Evolutionary conservation across 1,140 invertebrate genomes (phyloP).

Genomic region (Pygmarrhopalites habei): DNA sequence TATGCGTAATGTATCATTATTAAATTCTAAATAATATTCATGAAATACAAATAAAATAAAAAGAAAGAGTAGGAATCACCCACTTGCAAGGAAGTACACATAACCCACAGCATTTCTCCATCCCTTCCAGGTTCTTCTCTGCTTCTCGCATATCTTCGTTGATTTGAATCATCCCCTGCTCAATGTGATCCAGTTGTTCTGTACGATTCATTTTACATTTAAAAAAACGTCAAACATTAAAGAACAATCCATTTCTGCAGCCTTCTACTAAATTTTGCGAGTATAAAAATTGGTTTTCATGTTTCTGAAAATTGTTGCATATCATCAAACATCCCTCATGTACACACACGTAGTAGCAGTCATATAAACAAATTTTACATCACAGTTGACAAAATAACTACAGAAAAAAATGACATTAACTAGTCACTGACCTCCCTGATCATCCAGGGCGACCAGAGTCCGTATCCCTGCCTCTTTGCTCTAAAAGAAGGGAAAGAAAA

Average conservation of each 20-base stretch:
- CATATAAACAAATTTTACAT: too few relatives aligned
- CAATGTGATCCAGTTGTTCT: constrained; percentile 65
- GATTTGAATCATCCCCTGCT: constrained; percentile 63
- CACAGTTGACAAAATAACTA: too few relatives aligned
- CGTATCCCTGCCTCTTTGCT: constrained; percentile 1
- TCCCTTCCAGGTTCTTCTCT: constrained; percentile 62
- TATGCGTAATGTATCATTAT: too few relatives aligned
- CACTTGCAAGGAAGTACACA: constrained; percentile 37
- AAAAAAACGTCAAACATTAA: neutral
- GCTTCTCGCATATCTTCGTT: constrained; percentile 66
- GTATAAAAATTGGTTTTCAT: neutral
- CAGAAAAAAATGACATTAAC: too few relatives aligned
- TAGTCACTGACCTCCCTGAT: neutral
- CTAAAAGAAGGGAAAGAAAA: constrained; percentile 16
- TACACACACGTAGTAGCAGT: neutral
- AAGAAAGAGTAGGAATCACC: too few relatives aligned
- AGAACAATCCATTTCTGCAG: too few relatives aligned
- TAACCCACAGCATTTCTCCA: constrained; percentile 61
- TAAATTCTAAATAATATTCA: too few relatives aligned
- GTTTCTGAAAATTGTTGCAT: neutral
- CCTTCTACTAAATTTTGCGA: too few relatives aligned
- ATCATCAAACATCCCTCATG: neutral
- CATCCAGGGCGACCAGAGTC: neutral
- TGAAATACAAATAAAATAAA: too few relatives aligned
- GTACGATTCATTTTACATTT: constrained; percentile 8